Base-by-base conservation (phyloP, 1,140 invertebrate species). In the Frieseomelitta varia region DNA sequence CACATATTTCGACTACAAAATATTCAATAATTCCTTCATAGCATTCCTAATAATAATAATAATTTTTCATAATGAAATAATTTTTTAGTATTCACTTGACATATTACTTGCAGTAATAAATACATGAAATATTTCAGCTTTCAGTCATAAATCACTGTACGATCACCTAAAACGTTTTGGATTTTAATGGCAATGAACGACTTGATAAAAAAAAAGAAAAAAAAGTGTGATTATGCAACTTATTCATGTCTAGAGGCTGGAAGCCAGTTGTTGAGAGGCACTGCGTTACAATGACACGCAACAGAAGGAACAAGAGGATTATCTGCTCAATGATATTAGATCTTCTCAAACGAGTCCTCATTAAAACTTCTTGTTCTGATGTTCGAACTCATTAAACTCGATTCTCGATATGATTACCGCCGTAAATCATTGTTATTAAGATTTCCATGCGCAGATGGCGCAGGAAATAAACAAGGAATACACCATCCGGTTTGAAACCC, bases 281-380 rank as follows among this genome's bases (percentile, higher is more conserved):
- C 81, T 83, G 81, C 81, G 71, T 84, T 84, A 79, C 56, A 84
- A 80, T 84, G 80, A 84, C 80, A 84, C 82, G 82, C 77, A 84
- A 72, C 58, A 79, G 67, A 79, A 79, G 75, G 24, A 79, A 56
- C 67, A 30, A 30, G 75, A 63, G 77, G 71, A 84, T 84, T 84
- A 84, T 80, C 82, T 58, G 39, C 58, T 61, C n/a, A 47, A 47
- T 47, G 82, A 84, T 84, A 84, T 84, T 84, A 80, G 77, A 83
- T 83, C 75, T 83, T 83, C 75, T 78, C 81, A 78, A 83, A 77
- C 39, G 58, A 80, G 69, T 30, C 82, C 82, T 84, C 82, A 84
- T 84, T 84, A 84, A 84, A 77, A 73, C 24, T 56, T 67, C 77
- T 67, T 58, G 69, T 73, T 84, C 77, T 73, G 68, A 84, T 34